These are phyloP conservation scores for Erpobdella octoculata DNA, from an alignment of 2,888 invertebrate species.

Conservation along the genomic window DNA sequence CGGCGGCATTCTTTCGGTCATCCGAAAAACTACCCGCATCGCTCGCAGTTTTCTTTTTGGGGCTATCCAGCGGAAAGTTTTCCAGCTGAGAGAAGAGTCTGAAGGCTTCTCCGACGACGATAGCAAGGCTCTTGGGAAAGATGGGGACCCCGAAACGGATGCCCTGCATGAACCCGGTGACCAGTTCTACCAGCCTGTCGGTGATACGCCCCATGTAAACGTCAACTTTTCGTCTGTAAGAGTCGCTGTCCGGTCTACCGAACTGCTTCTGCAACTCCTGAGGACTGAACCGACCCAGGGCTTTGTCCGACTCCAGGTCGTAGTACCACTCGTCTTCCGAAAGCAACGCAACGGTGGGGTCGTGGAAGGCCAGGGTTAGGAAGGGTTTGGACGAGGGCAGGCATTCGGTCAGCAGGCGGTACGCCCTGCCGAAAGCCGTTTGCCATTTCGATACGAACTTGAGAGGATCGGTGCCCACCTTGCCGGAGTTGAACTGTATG, in stretches of 20 bases:
- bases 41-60: background rate
- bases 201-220: constrained; percentile 66
- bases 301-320: constrained; percentile 81
- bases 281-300: constrained; percentile 61
- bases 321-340: constrained; percentile 83
- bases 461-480: background rate
- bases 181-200: constrained; percentile 68
- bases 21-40: background rate
- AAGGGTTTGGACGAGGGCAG: constrained; percentile 84
- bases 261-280: constrained; percentile 63
- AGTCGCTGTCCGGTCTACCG: constrained; percentile 67
- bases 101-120: constrained; percentile 62
- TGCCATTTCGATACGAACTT: background rate
- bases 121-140: constrained; percentile 77
- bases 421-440: constrained; percentile 71
- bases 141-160: constrained; percentile 51
- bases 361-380: constrained; percentile 80
- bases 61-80: constrained; percentile 60
- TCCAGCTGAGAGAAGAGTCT: constrained; percentile 62
- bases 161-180: constrained; percentile 72
- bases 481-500: background rate
- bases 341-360: constrained; percentile 78
- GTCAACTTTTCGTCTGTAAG: constrained; percentile 66
- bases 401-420: constrained; percentile 78
- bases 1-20: constrained; percentile 43